phyloP scores from a whole-genome alignment of 2,113 vertebrate species.

The Falco punctatus region DNA sequence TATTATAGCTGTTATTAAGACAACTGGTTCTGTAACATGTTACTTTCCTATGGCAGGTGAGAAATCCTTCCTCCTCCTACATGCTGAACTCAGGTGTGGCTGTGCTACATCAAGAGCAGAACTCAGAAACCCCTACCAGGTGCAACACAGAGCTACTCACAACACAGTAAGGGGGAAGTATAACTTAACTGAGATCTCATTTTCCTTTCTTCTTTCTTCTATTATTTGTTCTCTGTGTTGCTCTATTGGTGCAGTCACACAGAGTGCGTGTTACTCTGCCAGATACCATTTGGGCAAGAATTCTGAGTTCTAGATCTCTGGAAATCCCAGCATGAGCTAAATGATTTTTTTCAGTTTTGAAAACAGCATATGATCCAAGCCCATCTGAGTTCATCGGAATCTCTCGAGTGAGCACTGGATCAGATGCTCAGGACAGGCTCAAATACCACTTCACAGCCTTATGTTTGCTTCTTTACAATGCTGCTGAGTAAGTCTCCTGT shows the following conservation, averaged over 20 bases:
- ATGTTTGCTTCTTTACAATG: background rate
- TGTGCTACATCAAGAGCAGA: background rate
- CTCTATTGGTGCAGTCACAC: background rate
- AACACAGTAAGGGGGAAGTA: background rate
- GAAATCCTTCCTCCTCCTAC: background rate
- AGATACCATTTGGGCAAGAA: background rate
- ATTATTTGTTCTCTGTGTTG: background rate
- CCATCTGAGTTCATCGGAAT: background rate
- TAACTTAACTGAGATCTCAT: background rate
- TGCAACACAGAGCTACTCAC: background rate
- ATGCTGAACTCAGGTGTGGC: background rate
- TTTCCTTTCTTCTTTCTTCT: background rate
- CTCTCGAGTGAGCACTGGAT: background rate
- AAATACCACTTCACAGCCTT: background rate
- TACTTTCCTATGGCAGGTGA: background rate
- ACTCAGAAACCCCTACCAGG: background rate
- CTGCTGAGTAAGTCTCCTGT: background rate
- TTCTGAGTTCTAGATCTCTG: background rate
- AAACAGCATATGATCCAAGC: rapidly evolving
- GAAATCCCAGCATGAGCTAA: background rate
- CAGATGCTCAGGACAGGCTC: background rate
- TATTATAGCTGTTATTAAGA: background rate
- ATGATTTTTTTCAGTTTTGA: background rate
- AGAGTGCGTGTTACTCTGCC: background rate
- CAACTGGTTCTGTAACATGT: background rate